Conservation (phyloP, 2,113 vertebrate species). For the Thalassoma bifasciatum region DNA sequence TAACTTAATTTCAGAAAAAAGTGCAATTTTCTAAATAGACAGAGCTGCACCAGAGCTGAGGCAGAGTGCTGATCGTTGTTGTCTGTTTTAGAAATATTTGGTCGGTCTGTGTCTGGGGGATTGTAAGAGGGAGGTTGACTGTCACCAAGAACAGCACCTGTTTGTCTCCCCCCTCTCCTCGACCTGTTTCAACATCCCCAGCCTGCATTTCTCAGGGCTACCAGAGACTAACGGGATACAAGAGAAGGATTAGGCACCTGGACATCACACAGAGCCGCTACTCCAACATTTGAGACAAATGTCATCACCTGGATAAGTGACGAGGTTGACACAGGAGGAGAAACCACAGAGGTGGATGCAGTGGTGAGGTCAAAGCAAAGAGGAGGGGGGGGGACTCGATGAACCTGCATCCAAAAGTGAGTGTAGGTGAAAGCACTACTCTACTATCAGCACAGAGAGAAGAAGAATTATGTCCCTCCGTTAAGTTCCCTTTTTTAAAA, state of each 20-base stretch:
- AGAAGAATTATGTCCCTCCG: no score
- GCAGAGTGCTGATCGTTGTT: background rate
- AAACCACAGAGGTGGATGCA: conserved; percentile 17
- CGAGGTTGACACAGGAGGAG: conserved; percentile 58
- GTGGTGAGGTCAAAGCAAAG: no score
- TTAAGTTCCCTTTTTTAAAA: no score
- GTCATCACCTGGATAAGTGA: conserved; percentile 65
- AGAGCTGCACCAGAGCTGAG: background rate
- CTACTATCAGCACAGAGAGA: no score
- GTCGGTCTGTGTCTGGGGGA: background rate
- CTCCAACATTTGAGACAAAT: conserved; percentile 44
- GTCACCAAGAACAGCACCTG: conserved; percentile 58
- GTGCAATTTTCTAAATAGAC: background rate
- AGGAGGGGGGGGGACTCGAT: no score
- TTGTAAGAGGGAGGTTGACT: background rate
- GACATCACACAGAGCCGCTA: conserved; percentile 39
- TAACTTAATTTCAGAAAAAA: no score
- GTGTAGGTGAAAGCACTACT: no score
- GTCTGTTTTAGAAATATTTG: no score
- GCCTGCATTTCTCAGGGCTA: conserved; percentile 41
- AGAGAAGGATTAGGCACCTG: conserved; percentile 63
- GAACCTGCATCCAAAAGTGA: no score
- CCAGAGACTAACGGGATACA: conserved; percentile 54
- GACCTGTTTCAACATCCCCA: conserved; percentile 49
- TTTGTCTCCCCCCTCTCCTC: conserved; percentile 39